A percentile compares a stretch with the other conserved stretches of the same genome.
These are phyloP conservation scores for Diphyllodes magnificus DNA, from an alignment of 2,113 vertebrate genomes.

Conservation along the genomic window DNA sequence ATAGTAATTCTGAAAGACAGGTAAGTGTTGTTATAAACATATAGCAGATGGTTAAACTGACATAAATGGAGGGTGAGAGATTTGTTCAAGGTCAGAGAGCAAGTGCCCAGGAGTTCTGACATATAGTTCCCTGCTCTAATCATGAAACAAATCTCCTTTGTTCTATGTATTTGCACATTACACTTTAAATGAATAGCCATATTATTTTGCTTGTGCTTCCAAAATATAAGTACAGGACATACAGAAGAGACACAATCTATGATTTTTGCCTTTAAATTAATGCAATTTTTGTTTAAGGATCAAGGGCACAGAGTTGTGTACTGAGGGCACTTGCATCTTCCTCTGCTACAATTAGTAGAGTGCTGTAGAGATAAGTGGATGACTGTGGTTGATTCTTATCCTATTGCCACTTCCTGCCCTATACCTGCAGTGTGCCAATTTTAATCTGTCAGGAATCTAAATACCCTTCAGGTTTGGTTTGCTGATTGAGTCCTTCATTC, in stretches of 20 bases:
- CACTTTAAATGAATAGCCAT: not conserved
- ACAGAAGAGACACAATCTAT: not conserved
- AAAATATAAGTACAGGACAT: not conserved
- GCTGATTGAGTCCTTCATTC: not conserved
- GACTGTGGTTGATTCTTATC: not conserved
- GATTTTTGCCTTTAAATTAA: not conserved
- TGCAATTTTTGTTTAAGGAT: not conserved
- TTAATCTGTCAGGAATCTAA: not conserved
- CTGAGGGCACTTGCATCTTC: not conserved
- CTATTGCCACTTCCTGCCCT: not conserved
- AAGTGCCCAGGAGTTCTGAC: constrained; percentile 25
- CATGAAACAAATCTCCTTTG: constrained; percentile 34
- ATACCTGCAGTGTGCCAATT: not conserved
- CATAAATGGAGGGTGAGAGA: constrained; percentile 11
- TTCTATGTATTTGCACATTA: not conserved
- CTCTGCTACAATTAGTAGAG: not conserved
- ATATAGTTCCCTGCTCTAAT: not conserved
- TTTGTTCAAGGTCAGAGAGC: constrained; percentile 52
- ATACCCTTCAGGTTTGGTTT: not conserved
- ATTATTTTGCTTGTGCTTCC: not conserved
- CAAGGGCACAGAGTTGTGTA: not conserved
- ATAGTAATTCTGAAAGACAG: constrained; percentile 34
- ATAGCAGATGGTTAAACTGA: constrained; percentile 43
- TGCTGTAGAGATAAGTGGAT: not conserved
- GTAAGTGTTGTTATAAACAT: constrained; percentile 16